Percentiles rank a stretch among this genome's conserved stretches.
These are phyloP conservation scores for Paedocypris micromegethes DNA, from an alignment of 2,797 vertebrate genomes.

Conservation along the genomic window DNA sequence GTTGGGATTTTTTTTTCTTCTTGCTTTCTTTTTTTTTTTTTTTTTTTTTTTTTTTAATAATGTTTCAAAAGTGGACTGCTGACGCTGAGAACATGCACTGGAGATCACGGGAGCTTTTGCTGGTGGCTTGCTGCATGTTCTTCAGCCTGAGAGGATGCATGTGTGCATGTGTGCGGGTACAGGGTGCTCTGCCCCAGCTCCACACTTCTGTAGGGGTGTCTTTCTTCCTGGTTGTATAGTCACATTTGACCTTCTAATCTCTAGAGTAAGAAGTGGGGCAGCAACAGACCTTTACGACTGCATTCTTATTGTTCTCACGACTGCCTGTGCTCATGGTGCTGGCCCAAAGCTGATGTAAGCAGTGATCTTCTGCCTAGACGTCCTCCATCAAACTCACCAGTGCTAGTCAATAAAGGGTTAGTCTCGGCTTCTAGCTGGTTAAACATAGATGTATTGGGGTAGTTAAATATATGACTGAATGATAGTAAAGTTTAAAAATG, in stretches of 20 bases:
- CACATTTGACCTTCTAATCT: conserved; percentile 54
- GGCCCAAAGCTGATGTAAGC: conserved; percentile 47
- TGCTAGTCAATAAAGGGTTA: neutral
- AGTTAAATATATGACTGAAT: no score
- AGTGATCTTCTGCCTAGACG: conserved; percentile 51
- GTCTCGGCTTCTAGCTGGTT: no score
- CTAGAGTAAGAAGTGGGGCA: conserved; percentile 69
- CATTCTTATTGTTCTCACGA: conserved; percentile 51
- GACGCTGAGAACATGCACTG: no score
- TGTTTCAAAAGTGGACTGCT: no score
- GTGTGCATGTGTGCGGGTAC: conserved; percentile 21
- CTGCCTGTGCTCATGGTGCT: conserved; percentile 42
- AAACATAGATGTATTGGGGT: no score
- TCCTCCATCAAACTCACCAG: conserved; percentile 59
- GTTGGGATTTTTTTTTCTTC: no score
- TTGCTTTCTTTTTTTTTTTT: no score
- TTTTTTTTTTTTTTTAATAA: no score
- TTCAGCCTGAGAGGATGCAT: conserved; percentile 59
- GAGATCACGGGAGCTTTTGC: neutral
- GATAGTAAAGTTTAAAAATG: no score
- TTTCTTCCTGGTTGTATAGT: conserved; percentile 51
- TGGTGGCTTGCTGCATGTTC: conserved; percentile 68
- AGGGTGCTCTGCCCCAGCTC: conserved; percentile 46
- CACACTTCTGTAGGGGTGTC: conserved; percentile 55
- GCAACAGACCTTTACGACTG: conserved; percentile 55